Base-by-base conservation (phyloP, 2,113 vertebrate genomes). In the Setophaga kirtlandii region DNA sequence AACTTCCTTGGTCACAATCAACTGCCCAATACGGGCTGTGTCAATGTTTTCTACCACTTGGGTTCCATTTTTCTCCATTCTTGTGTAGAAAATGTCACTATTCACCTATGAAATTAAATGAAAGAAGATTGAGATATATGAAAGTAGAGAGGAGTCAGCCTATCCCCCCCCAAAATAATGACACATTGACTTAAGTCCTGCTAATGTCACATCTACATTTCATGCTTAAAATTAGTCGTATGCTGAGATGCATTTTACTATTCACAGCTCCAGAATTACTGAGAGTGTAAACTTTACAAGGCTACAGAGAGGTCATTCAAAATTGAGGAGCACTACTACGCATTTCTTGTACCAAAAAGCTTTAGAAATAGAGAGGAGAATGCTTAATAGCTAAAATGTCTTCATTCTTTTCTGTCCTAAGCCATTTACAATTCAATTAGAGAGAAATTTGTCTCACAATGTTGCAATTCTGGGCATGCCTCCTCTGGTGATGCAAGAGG, bases 21-120 rank as follows among this genome's bases (percentile, higher is more conserved):
- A 42, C 88, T 98, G 98, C 30, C 99, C 99, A 37, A 99, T 67
- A 8, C 98, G 98, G 59, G 84, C 95, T 52, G 91, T 96, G 92
- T 99, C 99, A 74, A 99, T 95, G 12, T 79, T 94, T 82, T 98
- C 97, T 8, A 98, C 91, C 44, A 97, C 93, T 70, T 98, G 95
- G 7, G 97, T 97, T 22, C 99, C 99, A 5, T 99, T 98, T 93
- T 96, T 99, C 30, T 94, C 97, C 63, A 97, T 98, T 80, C 96
- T 98, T 63, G 98, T 98, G 97, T 98, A 99, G 87, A 99, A 94
- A 90, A 99, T 96, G 58, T 99, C 99, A 62, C 99, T 98, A 98
- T 99, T 99, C 81, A 99, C 98, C 99, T 99, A 89, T 9, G 64
- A 96, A 70, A 53, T 89, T 16, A 68, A 70, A 96, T 31, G n/a